A percentile compares a stretch with the other conserved stretches of the same genome.
Conservation (phyloP, 2,888 invertebrate genomes). For the Drosophila borealis region DNA sequence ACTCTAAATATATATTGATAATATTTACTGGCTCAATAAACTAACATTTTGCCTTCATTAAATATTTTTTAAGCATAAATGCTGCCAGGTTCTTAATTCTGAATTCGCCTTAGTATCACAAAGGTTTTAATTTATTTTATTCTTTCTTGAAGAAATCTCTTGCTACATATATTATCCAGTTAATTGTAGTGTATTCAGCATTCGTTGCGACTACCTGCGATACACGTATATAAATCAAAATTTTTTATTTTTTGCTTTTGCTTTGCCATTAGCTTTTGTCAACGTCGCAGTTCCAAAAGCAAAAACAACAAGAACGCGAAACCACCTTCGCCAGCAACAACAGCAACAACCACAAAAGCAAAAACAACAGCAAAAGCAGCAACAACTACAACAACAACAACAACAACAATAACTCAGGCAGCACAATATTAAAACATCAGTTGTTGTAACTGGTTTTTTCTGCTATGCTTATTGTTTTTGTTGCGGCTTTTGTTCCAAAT, state of each 20-base stretch:
- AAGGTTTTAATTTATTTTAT: neutral
- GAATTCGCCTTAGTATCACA: neutral
- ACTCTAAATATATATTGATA: neutral
- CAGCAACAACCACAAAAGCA: slow-evolving; percentile 27
- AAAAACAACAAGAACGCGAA: slow-evolving; percentile 29
- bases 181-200: slow-evolving; percentile 10
- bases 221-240: slow-evolving; percentile 28
- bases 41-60: too few species aligned
- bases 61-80: too few species aligned
- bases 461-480: slow-evolving; percentile 39
- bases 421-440: slow-evolving; percentile 59
- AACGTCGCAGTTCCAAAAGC: slow-evolving; percentile 65
- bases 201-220: slow-evolving; percentile 8
- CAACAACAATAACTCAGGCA: slow-evolving; percentile 4
- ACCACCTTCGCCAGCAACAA: slow-evolving; percentile 38
- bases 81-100: neutral
- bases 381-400: slow-evolving; percentile 13
- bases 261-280: slow-evolving; percentile 61
- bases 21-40: neutral
- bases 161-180: neutral
- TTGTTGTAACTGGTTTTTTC: slow-evolving; percentile 72
- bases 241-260: slow-evolving; percentile 35
- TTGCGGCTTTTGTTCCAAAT: slow-evolving; percentile 29
- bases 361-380: slow-evolving; percentile 29
- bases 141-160: neutral